phyloP scores from a whole-genome alignment of 1,140 invertebrate species.

The Gryon sp. region DNA sequence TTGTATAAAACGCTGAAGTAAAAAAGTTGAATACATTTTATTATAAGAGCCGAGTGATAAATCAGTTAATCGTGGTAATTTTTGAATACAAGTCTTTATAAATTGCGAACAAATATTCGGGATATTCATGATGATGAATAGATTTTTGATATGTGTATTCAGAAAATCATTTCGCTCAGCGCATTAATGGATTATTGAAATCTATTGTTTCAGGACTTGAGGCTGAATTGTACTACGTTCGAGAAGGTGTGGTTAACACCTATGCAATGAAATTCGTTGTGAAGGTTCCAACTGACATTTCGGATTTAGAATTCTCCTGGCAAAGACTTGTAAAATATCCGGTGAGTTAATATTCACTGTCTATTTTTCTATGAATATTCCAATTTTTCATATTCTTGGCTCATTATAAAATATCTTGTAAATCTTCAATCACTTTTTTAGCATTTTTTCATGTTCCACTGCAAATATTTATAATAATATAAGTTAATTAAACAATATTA shows the following conservation, averaged over 20 bases:
- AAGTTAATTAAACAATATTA: too few species aligned
- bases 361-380: neutral
- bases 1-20: too few species aligned
- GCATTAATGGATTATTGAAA: constrained; percentile 30
- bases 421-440: too few species aligned
- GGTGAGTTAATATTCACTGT: constrained; percentile 85
- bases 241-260: constrained; percentile 92
- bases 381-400: neutral
- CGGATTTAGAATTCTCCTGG: constrained; percentile 93
- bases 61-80: too few species aligned
- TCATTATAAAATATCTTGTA: too few species aligned
- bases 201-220: constrained; percentile 85
- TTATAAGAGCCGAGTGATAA: too few species aligned
- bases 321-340: constrained; percentile 87
- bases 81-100: neutral
- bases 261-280: constrained; percentile 94
- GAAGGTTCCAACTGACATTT: constrained; percentile 88
- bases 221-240: constrained; percentile 91
- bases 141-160: constrained; percentile 1
- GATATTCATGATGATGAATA: neutral
- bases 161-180: constrained; percentile 6
- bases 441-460: too few species aligned
- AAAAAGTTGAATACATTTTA: too few species aligned
- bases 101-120: neutral
- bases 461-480: too few species aligned